Evolutionary conservation across 92 coral and sea anemone species (phyloP).

Genomic region (Epizoanthus stellaris): DNA sequence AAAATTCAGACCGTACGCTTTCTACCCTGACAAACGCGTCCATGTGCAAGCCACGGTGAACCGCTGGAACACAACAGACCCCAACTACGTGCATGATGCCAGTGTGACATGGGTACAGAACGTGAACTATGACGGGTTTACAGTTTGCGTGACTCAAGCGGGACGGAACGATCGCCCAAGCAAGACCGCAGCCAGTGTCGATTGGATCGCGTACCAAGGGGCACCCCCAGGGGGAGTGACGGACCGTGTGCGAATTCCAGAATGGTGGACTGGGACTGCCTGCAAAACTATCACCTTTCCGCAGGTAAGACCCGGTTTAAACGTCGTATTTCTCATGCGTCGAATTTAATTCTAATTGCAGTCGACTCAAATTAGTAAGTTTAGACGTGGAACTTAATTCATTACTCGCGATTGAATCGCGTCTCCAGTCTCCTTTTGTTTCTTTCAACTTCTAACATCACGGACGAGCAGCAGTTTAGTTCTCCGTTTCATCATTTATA

Average conservation of each 20-base stretch:
- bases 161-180: conserved; percentile 45
- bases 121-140: conserved; percentile 41
- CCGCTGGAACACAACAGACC: conserved; percentile 60
- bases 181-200: too few relatives aligned
- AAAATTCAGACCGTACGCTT: conserved; percentile 55
- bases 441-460: too few relatives aligned
- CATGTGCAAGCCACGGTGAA: conserved; percentile 70
- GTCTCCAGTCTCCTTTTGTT: too few relatives aligned
- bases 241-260: conserved; percentile 50
- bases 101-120: conserved; percentile 59
- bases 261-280: conserved; percentile 72
- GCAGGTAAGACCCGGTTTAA: too few relatives aligned
- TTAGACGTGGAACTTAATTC: too few relatives aligned
- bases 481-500: too few relatives aligned
- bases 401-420: too few relatives aligned
- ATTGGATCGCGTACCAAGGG: too few relatives aligned
- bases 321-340: too few relatives aligned
- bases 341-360: too few relatives aligned
- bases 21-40: conserved; percentile 77
- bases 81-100: conserved; percentile 58
- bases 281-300: conserved; percentile 51
- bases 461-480: too few relatives aligned
- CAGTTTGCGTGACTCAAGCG: conserved; percentile 56
- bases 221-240: conserved; percentile 60
- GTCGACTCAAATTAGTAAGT: too few relatives aligned